These are phyloP conservation scores for Anoplophora glabripennis DNA, from an alignment of 1,140 invertebrate species.

Conservation along the genomic window DNA sequence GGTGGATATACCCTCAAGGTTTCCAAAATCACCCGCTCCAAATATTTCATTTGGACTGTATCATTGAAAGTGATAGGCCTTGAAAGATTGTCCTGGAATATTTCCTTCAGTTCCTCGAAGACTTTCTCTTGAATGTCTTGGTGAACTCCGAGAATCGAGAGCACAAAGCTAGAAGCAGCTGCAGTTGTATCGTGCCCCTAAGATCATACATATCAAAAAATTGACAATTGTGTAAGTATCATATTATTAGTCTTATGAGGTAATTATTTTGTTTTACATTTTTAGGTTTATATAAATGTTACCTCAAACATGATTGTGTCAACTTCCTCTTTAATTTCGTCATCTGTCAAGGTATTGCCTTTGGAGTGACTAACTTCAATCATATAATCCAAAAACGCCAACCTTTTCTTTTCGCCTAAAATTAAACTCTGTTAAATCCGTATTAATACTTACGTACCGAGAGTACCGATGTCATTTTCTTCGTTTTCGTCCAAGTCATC, in stretches of 20 bases:
- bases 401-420: conserved; percentile 77
- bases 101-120: conserved; percentile 74
- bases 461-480: conserved; percentile 57
- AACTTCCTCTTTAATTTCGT: conserved; percentile 89
- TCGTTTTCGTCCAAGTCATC: conserved; percentile 73
- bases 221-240: neutral
- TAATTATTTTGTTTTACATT: too few species aligned
- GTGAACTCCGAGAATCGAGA: conserved; percentile 76
- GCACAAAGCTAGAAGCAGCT: conserved; percentile 78
- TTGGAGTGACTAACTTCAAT: conserved; percentile 75
- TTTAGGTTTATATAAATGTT: too few species aligned
- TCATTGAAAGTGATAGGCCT: conserved; percentile 69
- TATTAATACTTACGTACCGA: neutral
- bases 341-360: conserved; percentile 72
- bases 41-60: conserved; percentile 75
- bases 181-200: conserved; percentile 86
- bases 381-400: conserved; percentile 90
- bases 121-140: conserved; percentile 71
- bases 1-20: conserved; percentile 80
- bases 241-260: too few species aligned
- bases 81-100: conserved; percentile 73
- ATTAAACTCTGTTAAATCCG: neutral
- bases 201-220: neutral
- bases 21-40: conserved; percentile 80
- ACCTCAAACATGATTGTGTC: conserved; percentile 91